Conservation (phyloP, 2,888 invertebrate genomes). For the Sphecodes monilicornis region DNA sequence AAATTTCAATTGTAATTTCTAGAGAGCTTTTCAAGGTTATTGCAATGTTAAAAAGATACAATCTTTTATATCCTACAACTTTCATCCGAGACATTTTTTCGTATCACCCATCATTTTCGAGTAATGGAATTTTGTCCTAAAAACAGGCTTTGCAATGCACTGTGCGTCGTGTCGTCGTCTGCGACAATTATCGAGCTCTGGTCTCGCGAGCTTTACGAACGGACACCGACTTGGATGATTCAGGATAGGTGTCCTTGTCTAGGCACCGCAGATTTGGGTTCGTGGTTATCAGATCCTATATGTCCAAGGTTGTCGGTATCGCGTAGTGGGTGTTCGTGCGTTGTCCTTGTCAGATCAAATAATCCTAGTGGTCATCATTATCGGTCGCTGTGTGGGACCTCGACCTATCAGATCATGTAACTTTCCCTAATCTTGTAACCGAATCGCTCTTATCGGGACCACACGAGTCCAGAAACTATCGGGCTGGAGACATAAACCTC, state of each 20-base stretch:
- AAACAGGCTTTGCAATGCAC: too few relatives aligned
- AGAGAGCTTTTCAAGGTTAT: too few relatives aligned
- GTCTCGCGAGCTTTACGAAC: neutral
- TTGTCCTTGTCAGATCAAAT: neutral
- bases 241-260: neutral
- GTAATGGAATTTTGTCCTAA: too few relatives aligned
- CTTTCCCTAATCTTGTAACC: conserved; percentile 1
- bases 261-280: neutral
- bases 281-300: neutral
- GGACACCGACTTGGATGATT: neutral
- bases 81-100: too few relatives aligned
- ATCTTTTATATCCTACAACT: too few relatives aligned
- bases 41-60: too few relatives aligned
- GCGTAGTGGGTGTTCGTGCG: neutral
- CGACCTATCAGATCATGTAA: conserved; percentile 5
- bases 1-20: too few relatives aligned
- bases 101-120: too few relatives aligned
- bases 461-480: neutral
- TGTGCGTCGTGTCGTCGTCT: neutral
- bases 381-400: neutral
- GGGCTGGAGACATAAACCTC: neutral
- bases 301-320: neutral
- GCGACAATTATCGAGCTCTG: neutral
- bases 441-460: conserved; percentile 6
- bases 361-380: neutral